Base-by-base conservation (phyloP, 2,888 invertebrate genomes). In the Cheilosia grossa region DNA sequence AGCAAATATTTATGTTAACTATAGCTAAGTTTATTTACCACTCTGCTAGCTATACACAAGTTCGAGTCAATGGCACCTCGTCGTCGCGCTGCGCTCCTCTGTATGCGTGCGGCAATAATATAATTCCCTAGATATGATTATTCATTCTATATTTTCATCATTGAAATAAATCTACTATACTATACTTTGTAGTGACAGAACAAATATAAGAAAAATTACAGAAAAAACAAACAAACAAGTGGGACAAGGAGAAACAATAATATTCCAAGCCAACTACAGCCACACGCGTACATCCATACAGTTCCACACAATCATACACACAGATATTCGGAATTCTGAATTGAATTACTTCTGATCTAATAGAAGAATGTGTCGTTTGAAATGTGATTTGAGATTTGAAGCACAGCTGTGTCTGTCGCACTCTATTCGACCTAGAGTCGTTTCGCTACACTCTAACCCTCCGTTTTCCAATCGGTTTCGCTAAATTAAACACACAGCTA, bases 181-280 rank as follows among this genome's bases (percentile, higher is more conserved):
- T 70, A 59, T 73, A 82, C 61, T 72, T 61, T 40, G 61, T 66
- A 73, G 67, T 49, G 53, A 75, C 27, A 51, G 37, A 73, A 66
- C 24, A 61, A 30, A 17, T 15, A 53, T 54, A 74, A 63, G 49
- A 54, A 47, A 27, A 54, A 63, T 42, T 27, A 59, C 10, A 24
- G 30, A 37, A 73, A 21, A 75, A 78, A 78, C 73, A 78, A 85
- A 83, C 83, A 75, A 85, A 75, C 83, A 85, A 85, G 66, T 80
- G 80, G 69, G 49, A 85, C 83, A 85, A 85, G 79, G 80, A 85
- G 80, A 85, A 85, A 80, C 69, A 80, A 78, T 67, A 58, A 40
- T 64, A 42, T 27, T 64, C 40, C 2, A 70, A 49, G 13, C 42
- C 27, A 51, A 47, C 53, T 47, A 30, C 59, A 56, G 13, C 40